phyloP scores from a whole-genome alignment of 2,113 vertebrate genomes.

The Buteo buteo region DNA sequence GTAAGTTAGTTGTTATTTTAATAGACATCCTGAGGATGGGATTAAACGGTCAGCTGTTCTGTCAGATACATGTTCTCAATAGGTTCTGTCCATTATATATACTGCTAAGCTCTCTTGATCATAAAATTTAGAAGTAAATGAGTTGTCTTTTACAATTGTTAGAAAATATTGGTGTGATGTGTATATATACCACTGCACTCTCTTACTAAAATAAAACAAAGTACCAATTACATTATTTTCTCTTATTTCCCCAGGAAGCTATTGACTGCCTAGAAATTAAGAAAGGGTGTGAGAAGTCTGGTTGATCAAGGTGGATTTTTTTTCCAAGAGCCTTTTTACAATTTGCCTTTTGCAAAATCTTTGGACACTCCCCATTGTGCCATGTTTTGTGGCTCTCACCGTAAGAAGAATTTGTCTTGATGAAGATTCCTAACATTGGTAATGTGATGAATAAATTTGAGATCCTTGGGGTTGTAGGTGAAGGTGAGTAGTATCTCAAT shows the following conservation, averaged over 20 bases:
- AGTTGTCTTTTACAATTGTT: neutral
- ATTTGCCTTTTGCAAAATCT: neutral
- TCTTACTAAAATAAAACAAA: neutral
- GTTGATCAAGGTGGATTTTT: conserved; percentile 1
- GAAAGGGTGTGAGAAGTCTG: conserved; percentile 18
- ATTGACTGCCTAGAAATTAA: conserved; percentile 21
- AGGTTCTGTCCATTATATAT: neutral
- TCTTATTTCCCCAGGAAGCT: conserved; percentile 51
- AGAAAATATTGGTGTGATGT: neutral
- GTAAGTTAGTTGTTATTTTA: neutral
- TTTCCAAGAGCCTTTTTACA: neutral
- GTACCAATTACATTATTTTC: conserved; percentile 21
- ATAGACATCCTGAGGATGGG: neutral
- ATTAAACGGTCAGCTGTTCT: neutral
- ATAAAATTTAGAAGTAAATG: neutral
- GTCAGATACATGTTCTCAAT: neutral
- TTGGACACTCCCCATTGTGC: conserved; percentile 44
- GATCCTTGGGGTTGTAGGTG: conserved; percentile 99
- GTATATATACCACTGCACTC: neutral
- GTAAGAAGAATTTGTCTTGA: conserved; percentile 88
- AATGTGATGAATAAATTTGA: conserved; percentile 99
- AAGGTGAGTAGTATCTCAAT: conserved; percentile 83
- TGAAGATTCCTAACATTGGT: conserved; percentile 97
- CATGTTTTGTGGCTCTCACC: conserved; percentile 77
- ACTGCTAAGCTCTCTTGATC: neutral